Evolutionary conservation across 2,797 vertebrate genomes (phyloP), one percentile per base, ranked within the genome.

Genomic region (Hyperoplus lanceolatus): DNA sequence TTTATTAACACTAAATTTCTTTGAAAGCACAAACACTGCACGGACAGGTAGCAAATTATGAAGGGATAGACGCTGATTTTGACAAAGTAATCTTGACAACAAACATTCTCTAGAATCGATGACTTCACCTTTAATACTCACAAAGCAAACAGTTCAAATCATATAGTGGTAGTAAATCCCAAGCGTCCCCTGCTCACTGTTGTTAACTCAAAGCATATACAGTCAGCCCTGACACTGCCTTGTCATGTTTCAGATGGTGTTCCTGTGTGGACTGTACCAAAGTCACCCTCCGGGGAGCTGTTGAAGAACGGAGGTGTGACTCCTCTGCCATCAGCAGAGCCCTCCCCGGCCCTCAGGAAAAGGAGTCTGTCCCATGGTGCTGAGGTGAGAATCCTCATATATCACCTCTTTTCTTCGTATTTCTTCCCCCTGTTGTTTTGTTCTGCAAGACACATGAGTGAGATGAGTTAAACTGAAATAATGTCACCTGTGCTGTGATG

Each of bases 191-290:
- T 15, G 8, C 42, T 72, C 65, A 8, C 16, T 42, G 39, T 56
- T 51, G 16, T 66, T 64, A 43, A 63, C 42, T 46, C 5, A 65
- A 63, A 51, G 79, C 45, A 15, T 1, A 15, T 1, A 10, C 53
- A 6, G 48, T 14, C 4, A 57, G 41, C 79, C 79, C 60, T 93
- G 81, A 91, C 66, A 10, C 61, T 15, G 57, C 59, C 56, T 41
- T 82, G 72, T 76, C 58, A 0, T 84, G 55, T 81, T 95, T 87
- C 93, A 99, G 98, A 98, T 92, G 96, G 90, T 94, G 94, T 94
- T 90, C 94, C 97, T 91, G 96, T 96, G 93, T 99, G 97, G 97
- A 96, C 95, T 72, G 96, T 96, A 71, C 94, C 97, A 93, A 97
- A 97, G 94, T 97, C 97, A 0, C 95, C 96, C 82, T 97, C 97